Percentiles rank a stretch among this genome's conserved stretches.
Evolutionary conservation across 2,888 invertebrate genomes (phyloP).

Genomic region (Orthosia incerta): DNA sequence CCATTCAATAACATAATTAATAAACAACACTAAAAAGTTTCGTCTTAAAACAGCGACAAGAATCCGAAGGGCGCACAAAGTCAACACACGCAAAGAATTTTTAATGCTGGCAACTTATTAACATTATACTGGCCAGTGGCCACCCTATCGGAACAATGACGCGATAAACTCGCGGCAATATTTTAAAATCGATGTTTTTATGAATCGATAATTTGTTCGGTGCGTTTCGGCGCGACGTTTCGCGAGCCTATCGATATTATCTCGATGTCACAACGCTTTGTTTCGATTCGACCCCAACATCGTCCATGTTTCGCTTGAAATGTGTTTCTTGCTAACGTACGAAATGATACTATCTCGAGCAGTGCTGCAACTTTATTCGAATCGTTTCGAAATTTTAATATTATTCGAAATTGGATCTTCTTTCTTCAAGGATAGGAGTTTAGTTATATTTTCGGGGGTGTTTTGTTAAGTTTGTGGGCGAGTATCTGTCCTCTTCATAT

Average conservation of each 20-base stretch:
- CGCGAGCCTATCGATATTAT: conserved; percentile 89
- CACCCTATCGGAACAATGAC: conserved; percentile 87
- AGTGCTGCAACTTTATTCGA: conserved; percentile 79
- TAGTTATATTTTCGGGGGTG: conserved; percentile 52
- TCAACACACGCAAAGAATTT: conserved; percentile 59
- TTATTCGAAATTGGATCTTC: conserved; percentile 72
- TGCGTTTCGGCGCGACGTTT: conserved; percentile 89
- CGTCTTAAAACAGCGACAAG: conserved; percentile 55
- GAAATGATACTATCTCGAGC: conserved; percentile 85
- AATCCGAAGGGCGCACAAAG: conserved; percentile 61
- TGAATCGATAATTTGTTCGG: conserved; percentile 91
- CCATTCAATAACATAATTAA: conserved; percentile 60
- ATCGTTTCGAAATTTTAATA: conserved; percentile 57
- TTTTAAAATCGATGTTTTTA: conserved; percentile 91
- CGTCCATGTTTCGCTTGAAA: conserved; percentile 89
- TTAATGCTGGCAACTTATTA: conserved; percentile 64
- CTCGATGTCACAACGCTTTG: conserved; percentile 90
- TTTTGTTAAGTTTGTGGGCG: conserved; percentile 64
- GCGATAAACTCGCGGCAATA: conserved; percentile 86
- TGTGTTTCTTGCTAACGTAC: conserved; percentile 91
- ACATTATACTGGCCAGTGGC: conserved; percentile 79
- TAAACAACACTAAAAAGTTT: conserved; percentile 45
- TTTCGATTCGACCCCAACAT: conserved; percentile 88
- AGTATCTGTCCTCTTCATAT: conserved; percentile 85
- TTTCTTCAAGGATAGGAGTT: conserved; percentile 59